phyloP scores from a whole-genome alignment of 2,113 vertebrate genomes.

The Microtus oregoni region DNA sequence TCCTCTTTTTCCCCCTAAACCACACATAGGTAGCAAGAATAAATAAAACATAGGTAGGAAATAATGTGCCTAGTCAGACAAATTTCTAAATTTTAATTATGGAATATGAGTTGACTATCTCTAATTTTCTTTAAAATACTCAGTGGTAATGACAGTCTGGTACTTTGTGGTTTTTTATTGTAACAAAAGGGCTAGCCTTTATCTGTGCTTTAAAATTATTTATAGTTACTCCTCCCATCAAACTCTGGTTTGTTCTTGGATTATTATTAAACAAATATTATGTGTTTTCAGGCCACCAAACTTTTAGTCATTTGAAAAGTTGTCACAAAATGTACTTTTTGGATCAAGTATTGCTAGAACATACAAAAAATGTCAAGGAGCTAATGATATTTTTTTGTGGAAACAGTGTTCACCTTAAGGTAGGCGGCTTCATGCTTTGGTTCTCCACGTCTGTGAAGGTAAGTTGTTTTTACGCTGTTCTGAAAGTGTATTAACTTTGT shows the following conservation, averaged over 20 bases:
- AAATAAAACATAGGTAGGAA: neutral
- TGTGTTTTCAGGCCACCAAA: neutral
- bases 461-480: neutral
- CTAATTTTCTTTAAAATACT: constrained; percentile 39
- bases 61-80: neutral
- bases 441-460: neutral
- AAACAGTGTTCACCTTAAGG: neutral
- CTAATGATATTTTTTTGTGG: neutral
- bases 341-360: neutral
- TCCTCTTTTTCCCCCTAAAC: neutral
- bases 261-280: neutral
- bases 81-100: neutral
- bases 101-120: neutral
- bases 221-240: neutral
- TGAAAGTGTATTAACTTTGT: neutral
- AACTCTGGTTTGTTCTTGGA: neutral
- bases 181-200: neutral
- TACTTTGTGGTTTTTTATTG: constrained; percentile 4
- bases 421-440: neutral
- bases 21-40: neutral
- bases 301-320: constrained; percentile 21
- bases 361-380: neutral
- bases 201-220: neutral
- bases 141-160: neutral
- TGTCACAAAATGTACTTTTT: neutral